These are phyloP conservation scores for Archips xylosteana DNA, from an alignment of 2,888 invertebrate species.

Conservation along the genomic window DNA sequence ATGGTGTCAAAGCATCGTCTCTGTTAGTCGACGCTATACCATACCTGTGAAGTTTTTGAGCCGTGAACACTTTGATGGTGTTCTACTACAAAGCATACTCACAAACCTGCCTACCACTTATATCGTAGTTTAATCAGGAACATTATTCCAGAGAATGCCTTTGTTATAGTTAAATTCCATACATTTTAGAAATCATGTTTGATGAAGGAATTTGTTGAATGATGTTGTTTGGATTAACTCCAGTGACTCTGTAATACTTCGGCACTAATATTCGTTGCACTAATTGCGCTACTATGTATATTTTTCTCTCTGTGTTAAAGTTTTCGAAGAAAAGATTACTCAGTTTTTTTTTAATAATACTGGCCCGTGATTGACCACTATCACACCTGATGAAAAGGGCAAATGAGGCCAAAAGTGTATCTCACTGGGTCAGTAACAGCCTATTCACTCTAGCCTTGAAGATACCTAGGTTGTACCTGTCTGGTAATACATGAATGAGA, in stretches of 20 bases:
- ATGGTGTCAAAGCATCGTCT: not conserved
- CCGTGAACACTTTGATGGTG: slow-evolving; percentile 2
- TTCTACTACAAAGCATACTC: slow-evolving; percentile 31
- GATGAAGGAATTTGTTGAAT: not conserved
- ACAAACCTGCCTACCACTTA: not conserved
- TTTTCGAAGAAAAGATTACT: too few species aligned
- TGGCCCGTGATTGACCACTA: too few species aligned
- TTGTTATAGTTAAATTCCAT: slow-evolving; percentile 18
- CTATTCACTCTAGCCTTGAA: too few species aligned
- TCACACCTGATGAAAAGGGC: too few species aligned
- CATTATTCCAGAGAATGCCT: slow-evolving; percentile 27
- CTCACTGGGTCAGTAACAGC: too few species aligned
- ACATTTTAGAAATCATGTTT: not conserved
- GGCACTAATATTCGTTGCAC: too few species aligned
- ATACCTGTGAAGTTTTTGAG: not conserved
- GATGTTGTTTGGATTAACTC: not conserved
- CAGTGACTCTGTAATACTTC: not conserved
- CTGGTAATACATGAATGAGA: too few species aligned
- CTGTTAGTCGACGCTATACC: not conserved
- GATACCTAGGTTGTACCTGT: too few species aligned
- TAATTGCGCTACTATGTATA: too few species aligned
- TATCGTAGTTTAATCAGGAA: slow-evolving; percentile 27
- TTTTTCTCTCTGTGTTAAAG: too few species aligned
- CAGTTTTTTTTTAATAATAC: too few species aligned
- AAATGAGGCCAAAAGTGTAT: too few species aligned